phyloP scores from a whole-genome alignment of 2,888 invertebrate genomes.

The Punctoribates punctum region DNA sequence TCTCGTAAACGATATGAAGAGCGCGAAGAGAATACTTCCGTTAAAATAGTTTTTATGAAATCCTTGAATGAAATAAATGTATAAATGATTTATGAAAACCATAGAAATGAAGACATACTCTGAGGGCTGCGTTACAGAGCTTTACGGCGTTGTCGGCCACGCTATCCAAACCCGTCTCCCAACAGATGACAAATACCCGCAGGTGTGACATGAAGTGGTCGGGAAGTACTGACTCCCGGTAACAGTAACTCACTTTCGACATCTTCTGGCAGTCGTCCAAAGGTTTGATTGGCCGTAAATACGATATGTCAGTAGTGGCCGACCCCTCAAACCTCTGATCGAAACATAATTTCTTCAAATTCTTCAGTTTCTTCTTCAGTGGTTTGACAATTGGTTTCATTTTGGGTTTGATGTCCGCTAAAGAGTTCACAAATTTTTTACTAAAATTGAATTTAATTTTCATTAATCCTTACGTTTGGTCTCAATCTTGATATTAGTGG shows the following conservation, averaged over 20 bases:
- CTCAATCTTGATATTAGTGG: neutral
- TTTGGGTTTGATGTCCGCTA: neutral
- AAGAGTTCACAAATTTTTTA: neutral
- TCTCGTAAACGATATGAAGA: conserved; percentile 74
- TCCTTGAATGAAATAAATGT: conserved; percentile 56
- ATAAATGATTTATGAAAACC: neutral
- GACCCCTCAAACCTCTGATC: neutral
- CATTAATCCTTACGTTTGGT: neutral
- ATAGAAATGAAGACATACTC: neutral
- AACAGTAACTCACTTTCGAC: conserved; percentile 57
- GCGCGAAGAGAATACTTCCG: conserved; percentile 71
- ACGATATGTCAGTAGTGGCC: neutral
- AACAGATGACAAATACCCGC: conserved; percentile 76
- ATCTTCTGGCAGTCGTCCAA: conserved; percentile 9
- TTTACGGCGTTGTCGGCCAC: conserved; percentile 78
- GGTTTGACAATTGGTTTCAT: neutral
- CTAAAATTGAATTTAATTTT: neutral
- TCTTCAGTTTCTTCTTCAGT: neutral
- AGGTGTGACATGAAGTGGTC: conserved; percentile 78
- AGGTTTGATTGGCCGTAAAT: neutral
- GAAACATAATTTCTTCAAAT: neutral
- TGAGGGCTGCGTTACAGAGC: conserved; percentile 61
- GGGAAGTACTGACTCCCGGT: conserved; percentile 74
- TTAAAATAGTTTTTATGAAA: conserved; percentile 70
- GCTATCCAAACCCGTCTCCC: conserved; percentile 76